Conservation (phyloP, 2,113 vertebrate genomes). For the Notothenia coriiceps region DNA sequence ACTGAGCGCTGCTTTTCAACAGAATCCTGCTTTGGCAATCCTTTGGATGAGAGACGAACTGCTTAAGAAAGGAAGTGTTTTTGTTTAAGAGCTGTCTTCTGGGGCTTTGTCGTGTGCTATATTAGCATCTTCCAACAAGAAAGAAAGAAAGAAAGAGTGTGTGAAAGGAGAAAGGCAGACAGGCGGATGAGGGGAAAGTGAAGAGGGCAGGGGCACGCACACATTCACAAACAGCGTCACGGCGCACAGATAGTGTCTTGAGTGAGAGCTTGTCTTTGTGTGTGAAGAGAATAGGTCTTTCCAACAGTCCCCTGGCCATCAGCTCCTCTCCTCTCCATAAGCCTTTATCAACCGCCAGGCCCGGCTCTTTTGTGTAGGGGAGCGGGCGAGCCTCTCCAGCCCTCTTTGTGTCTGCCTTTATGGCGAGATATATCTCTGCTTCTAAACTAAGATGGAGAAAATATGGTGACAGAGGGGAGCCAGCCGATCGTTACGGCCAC, state of each 20-base stretch:
- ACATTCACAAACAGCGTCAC: constrained; percentile 58
- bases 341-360: constrained; percentile 75
- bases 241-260: constrained; percentile 72
- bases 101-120: constrained; percentile 73
- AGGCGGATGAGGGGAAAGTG: constrained; percentile 44
- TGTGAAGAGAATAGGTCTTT: constrained; percentile 72
- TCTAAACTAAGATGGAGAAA: constrained; percentile 83
- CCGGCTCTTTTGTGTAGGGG: constrained; percentile 70
- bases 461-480: constrained; percentile 79
- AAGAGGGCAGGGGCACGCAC: constrained; percentile 30
- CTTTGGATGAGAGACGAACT: constrained; percentile 66
- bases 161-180: constrained; percentile 33
- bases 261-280: constrained; percentile 75
- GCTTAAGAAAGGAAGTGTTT: constrained; percentile 69
- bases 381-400: constrained; percentile 58
- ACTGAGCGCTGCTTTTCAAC: constrained; percentile 60
- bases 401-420: constrained; percentile 78
- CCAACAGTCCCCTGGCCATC: constrained; percentile 63
- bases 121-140: constrained; percentile 79
- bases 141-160: constrained; percentile 27
- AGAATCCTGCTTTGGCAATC: constrained; percentile 42
- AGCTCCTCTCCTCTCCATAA: constrained; percentile 66
- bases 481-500: constrained; percentile 79
- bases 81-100: constrained; percentile 67
- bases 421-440: constrained; percentile 81